Base-by-base conservation (phyloP, 2,113 vertebrate genomes). In the Cinclus cinclus region DNA sequence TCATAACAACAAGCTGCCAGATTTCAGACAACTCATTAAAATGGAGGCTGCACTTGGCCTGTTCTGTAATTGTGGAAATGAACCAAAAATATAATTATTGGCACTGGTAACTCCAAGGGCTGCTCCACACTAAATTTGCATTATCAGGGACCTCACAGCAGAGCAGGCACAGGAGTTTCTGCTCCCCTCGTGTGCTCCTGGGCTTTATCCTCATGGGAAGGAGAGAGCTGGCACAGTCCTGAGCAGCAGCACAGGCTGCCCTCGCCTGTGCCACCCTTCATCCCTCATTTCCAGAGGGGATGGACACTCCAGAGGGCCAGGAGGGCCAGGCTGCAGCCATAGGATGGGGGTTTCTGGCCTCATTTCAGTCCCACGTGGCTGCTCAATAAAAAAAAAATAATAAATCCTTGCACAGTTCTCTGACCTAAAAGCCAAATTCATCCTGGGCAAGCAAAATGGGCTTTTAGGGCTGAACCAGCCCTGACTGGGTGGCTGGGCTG, bases 21-120 rank as follows among this genome's bases (percentile, higher is more conserved):
- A 25, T 87, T 91, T 83, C 30, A 62, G 88, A 62, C 60, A 78
- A 68, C 80, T 75, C 65, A 44, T 71, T 90, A 52, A 68, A 87
- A 90, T 9, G 37, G 55, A 89, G 60, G 69, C 75, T 75, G 56
- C 83, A 79, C 83, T 90, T 84, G 79, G 76, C 65, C 60, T 46
- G 64, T 22, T 13, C 76, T 90, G 76, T 33, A 92, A 53, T n/a
- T 70, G 86, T 93, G 93, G 64, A 87, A 75, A 86, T 11, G 53
- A 83, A 78, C 13, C 83, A 93, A 76, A 60, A 90, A 89, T 90
- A 16, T 33, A 46, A 55, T 92, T 58, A 82, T n/a, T n/a, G 31
- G 31, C n/a, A 10, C 23, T 28, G 37, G 9, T 27, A 33, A 44
- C 64, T 88, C 67, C 41, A 20, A 47, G 70, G 64, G 21, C 15